A percentile compares a stretch with the other conserved stretches of the same genome.
Evolutionary conservation across 2,113 vertebrate genomes (phyloP).

Genomic region (Ranitomeya variabilis): DNA sequence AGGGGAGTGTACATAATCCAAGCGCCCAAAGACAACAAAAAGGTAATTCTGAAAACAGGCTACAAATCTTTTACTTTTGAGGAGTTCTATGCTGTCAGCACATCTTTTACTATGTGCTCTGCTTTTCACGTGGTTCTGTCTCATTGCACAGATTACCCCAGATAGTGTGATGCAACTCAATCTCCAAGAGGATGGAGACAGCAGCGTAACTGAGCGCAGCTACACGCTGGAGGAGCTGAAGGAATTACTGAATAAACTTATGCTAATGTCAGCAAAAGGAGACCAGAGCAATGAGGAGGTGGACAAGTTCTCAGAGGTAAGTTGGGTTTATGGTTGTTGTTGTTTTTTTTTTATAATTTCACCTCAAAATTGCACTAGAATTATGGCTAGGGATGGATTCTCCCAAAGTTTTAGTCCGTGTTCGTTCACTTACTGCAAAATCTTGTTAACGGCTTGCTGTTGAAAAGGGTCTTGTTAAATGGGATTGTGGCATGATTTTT

Average conservation of each 20-base stretch:
- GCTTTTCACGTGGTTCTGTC: not conserved
- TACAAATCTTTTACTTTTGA: not conserved
- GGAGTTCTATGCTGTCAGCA: not conserved
- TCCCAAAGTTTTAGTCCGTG: too few species aligned
- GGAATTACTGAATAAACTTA: conserved; percentile 93
- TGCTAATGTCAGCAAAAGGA: conserved; percentile 94
- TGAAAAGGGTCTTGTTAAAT: too few species aligned
- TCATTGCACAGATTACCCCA: conserved; percentile 75
- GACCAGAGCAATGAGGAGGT: conserved; percentile 85
- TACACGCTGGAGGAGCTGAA: conserved; percentile 86
- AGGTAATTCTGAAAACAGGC: conserved; percentile 61
- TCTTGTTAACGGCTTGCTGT: too few species aligned
- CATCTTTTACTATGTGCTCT: not conserved
- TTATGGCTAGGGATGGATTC: too few species aligned
- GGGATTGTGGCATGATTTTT: too few species aligned
- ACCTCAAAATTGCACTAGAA: too few species aligned
- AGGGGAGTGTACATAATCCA: conserved; percentile 83
- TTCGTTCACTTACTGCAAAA: too few species aligned
- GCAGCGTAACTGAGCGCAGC: conserved; percentile 48
- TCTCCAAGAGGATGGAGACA: conserved; percentile 74
- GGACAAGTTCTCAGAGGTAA: conserved; percentile 86
- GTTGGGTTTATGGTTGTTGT: too few species aligned
- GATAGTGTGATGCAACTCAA: conserved; percentile 76
- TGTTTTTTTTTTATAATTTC: too few species aligned
- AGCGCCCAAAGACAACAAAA: conserved; percentile 72